A percentile compares a stretch with the other conserved stretches of the same genome.
These are phyloP conservation scores for Ranitomeya imitator DNA, from an alignment of 2,113 vertebrate species.

Conservation along the genomic window DNA sequence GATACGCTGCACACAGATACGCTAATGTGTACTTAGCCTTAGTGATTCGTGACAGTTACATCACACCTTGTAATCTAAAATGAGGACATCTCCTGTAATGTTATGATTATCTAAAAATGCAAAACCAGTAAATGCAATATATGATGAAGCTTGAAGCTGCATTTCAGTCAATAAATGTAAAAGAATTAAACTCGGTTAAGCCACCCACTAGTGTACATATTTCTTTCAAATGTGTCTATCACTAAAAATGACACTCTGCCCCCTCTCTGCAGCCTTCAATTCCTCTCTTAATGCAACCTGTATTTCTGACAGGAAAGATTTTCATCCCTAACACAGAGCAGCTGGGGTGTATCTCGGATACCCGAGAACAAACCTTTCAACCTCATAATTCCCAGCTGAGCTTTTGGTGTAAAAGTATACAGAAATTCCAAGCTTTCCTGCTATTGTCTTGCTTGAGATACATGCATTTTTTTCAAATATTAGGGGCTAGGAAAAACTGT, in stretches of 20 bases:
- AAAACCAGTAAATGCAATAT: background rate
- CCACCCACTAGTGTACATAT: constrained; percentile 41
- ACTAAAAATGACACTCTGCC: constrained; percentile 24
- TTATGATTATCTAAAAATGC: background rate
- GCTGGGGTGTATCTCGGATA: constrained; percentile 49
- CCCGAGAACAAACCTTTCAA: constrained; percentile 51
- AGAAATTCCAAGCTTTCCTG: constrained; percentile 37
- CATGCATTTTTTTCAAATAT: background rate
- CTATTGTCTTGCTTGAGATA: constrained; percentile 24
- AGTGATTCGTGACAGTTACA: too few relatives aligned
- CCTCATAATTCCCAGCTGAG: constrained; percentile 53
- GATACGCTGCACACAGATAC: too few relatives aligned
- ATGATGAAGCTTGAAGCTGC: background rate
- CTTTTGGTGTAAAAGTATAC: constrained; percentile 40
- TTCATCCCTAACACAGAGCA: constrained; percentile 49
- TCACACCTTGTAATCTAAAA: background rate
- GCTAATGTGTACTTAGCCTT: too few relatives aligned
- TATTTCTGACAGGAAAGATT: constrained; percentile 42
- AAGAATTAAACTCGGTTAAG: background rate
- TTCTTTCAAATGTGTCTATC: constrained; percentile 49
- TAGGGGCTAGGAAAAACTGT: background rate
- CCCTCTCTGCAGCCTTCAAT: constrained; percentile 26
- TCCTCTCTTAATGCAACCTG: constrained; percentile 54
- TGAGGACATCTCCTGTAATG: background rate
- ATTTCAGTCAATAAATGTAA: background rate